A percentile compares a stretch with the other conserved stretches of the same genome.
Evolutionary conservation across 1,140 invertebrate genomes (phyloP).

Genomic region (Stegodyphus dumicola): DNA sequence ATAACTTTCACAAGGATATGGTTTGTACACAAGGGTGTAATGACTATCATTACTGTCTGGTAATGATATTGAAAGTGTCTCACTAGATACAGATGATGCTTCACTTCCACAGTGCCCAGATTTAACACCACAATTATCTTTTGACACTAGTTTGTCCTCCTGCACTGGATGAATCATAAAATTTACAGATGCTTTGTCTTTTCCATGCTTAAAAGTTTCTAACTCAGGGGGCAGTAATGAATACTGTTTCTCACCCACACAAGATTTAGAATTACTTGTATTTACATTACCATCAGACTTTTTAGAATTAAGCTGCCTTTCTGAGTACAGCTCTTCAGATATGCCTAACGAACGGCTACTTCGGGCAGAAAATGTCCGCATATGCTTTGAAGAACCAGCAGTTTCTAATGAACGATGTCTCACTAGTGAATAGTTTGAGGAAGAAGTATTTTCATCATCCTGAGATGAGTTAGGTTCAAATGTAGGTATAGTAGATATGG

Average conservation of each 20-base stretch:
- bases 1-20: conserved; percentile 22
- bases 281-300: not conserved
- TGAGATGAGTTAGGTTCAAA: conserved; percentile 14
- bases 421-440: conserved; percentile 48
- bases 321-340: conserved; percentile 30
- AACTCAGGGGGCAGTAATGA: not conserved
- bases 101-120: conserved; percentile 32
- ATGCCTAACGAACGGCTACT: conserved; percentile 51
- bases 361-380: conserved; percentile 50
- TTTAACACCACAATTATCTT: not conserved
- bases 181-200: conserved; percentile 29
- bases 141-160: conserved; percentile 15
- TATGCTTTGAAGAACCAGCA: conserved; percentile 34
- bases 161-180: conserved; percentile 36
- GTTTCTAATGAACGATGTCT: conserved; percentile 63
- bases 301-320: not conserved
- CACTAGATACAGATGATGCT: conserved; percentile 60
- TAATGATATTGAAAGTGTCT: conserved; percentile 61
- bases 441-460: conserved; percentile 38
- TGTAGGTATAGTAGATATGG: not conserved
- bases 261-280: not conserved
- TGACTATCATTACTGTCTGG: conserved; percentile 62
- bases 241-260: conserved; percentile 1
- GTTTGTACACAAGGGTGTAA: conserved; percentile 59
- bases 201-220: not conserved